Conservation (phyloP, 2,113 vertebrate genomes). For the Phasianus colchicus region DNA sequence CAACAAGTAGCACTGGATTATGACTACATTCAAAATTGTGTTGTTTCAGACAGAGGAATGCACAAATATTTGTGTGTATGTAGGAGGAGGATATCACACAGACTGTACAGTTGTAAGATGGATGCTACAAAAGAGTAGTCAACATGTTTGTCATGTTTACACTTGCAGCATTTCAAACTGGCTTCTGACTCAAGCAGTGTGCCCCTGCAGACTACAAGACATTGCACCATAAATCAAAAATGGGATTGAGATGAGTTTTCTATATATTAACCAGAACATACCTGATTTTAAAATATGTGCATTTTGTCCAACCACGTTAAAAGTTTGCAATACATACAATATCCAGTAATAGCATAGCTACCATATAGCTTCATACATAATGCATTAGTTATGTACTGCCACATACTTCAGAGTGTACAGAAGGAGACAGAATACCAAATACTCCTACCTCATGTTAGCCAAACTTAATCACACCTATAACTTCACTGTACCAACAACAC, state of each 20-base stretch:
- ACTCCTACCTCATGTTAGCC: not conserved
- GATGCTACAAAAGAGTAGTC: not conserved
- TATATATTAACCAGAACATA: constrained; percentile 41
- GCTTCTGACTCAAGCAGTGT: not conserved
- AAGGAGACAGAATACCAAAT: constrained; percentile 43
- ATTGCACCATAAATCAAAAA: constrained; percentile 44
- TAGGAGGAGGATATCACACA: not conserved
- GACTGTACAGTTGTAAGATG: not conserved
- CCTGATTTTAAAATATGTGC: constrained; percentile 45
- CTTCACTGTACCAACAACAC: not conserved
- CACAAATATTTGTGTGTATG: not conserved
- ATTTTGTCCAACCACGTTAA: constrained; percentile 43
- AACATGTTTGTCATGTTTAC: constrained; percentile 16
- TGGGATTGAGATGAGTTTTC: constrained; percentile 33
- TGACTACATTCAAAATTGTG: not conserved
- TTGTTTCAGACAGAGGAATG: not conserved
- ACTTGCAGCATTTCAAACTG: constrained; percentile 16
- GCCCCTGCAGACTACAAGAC: not conserved
- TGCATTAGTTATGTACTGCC: constrained; percentile 6
- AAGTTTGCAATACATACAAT: constrained; percentile 31
- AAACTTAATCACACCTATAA: constrained; percentile 40
- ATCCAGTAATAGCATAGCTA: constrained; percentile 19
- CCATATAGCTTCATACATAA: constrained; percentile 51
- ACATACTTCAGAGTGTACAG: constrained; percentile 23
- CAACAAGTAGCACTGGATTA: not conserved